Evolutionary conservation across 2,113 vertebrate species (phyloP), one percentile per base, ranked within the genome.

Genomic region (Paratilapia polleni): DNA sequence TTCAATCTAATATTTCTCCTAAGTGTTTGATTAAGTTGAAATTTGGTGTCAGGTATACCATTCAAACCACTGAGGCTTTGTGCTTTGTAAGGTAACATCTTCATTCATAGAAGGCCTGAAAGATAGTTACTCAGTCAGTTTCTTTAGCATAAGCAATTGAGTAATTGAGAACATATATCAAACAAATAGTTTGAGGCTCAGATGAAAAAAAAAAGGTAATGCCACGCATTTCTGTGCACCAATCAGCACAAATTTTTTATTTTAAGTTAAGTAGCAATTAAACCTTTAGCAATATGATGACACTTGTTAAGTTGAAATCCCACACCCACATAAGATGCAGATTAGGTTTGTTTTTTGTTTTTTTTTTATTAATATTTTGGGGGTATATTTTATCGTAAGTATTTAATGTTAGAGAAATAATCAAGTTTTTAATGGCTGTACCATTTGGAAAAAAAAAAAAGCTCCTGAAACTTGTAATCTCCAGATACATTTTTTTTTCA

Each of bases 401-500:
- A 70, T 70, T 70, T 70, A 0, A 28, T 28, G 5, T 68, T 28
- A 0, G 8, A 49, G 15, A 49, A 28, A 49, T 28, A 70, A 28
- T 49, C 49, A 52, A 19, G 49, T 52, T 8, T 54, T 54, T 54
- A 20, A 10, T n/a, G 19, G 52, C 1, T 54, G 19, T 20, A 19
- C 24, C 4, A 24, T 0, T 26, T 70, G 24, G 49, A 49, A 68
- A 68, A 68, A 70, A 66, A 31, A 31, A 68, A 68, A 70, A 66
- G 13, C 41, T 2, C 0, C n/a, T 24, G 13, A 8, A 43, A 66
- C n/a, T 43, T 43, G n/a, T 43, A 43, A 66, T 13, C 24, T 66
- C 0, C 63, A 0, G 63, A 6, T 66, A 66, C 38, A 66, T 6
- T 13, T 6, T 13, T 43, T 66, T 43, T 2, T 43, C 13, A 66